phyloP scores from a whole-genome alignment of 2,888 invertebrate species.

The Cosmorhoe ocellata region DNA sequence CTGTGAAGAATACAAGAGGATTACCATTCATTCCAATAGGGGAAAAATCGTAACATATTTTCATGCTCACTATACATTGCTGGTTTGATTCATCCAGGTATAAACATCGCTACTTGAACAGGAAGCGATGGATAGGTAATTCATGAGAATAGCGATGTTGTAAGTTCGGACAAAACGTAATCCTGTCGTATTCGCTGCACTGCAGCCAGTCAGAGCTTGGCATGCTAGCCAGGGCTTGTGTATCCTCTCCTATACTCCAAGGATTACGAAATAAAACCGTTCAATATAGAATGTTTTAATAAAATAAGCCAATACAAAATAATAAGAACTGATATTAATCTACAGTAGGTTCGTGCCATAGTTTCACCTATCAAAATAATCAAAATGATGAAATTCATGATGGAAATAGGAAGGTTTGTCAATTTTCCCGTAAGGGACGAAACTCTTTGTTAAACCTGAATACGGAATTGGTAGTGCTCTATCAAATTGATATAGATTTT shows the following conservation, averaged over 20 bases:
- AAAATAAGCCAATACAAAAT: not conserved
- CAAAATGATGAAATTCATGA: slow-evolving; percentile 52
- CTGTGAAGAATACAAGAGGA: slow-evolving; percentile 67
- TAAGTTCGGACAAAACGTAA: slow-evolving; percentile 33
- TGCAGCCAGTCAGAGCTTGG: slow-evolving; percentile 46
- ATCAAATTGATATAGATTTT: slow-evolving; percentile 36
- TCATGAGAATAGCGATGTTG: slow-evolving; percentile 11
- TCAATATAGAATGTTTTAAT: slow-evolving; percentile 4
- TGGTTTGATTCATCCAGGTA: not conserved
- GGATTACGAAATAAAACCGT: slow-evolving; percentile 39
- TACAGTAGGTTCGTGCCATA: not conserved
- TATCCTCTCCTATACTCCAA: slow-evolving; percentile 36
- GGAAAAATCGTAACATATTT: slow-evolving; percentile 20
- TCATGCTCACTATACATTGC: slow-evolving; percentile 37
- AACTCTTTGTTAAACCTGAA: slow-evolving; percentile 22
- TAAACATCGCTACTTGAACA: slow-evolving; percentile 1
- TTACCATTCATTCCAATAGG: slow-evolving; percentile 49
- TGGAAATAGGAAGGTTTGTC: slow-evolving; percentile 53
- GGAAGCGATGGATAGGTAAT: slow-evolving; percentile 39
- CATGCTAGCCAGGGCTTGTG: slow-evolving; percentile 36
- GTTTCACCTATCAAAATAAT: slow-evolving; percentile 46
- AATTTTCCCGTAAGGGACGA: slow-evolving; percentile 23
- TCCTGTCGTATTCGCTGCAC: slow-evolving; percentile 47
- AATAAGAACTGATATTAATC: not conserved
- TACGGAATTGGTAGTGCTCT: slow-evolving; percentile 35